Evolutionary conservation across 2,888 invertebrate genomes (phyloP).

Genomic region (Mythimna vitellina): DNA sequence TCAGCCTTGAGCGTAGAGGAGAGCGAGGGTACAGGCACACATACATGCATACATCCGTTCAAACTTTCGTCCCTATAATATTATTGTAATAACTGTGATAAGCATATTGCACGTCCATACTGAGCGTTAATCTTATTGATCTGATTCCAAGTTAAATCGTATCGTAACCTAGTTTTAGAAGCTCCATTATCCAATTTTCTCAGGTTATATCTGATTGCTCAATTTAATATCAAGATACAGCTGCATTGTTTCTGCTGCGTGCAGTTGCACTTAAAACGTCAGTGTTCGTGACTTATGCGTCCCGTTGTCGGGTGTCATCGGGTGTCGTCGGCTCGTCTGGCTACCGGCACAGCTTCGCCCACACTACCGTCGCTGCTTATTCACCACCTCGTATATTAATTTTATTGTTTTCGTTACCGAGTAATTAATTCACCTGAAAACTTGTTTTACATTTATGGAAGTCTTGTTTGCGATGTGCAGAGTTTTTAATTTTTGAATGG

Average conservation of each 20-base stretch:
- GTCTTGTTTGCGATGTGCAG: slow-evolving; percentile 25
- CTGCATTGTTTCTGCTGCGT: slow-evolving; percentile 59
- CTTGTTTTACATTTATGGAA: slow-evolving; percentile 42
- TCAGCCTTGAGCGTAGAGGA: too few species aligned
- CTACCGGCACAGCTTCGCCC: slow-evolving; percentile 79
- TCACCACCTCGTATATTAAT: slow-evolving; percentile 53
- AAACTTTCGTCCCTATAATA: too few species aligned
- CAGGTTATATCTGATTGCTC: slow-evolving; percentile 43
- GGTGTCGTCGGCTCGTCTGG: slow-evolving; percentile 67
- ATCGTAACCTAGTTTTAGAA: background rate
- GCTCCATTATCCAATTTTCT: slow-evolving; percentile 7
- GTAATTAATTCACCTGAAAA: slow-evolving; percentile 57
- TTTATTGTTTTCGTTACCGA: slow-evolving; percentile 54
- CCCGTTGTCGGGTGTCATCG: slow-evolving; percentile 70
- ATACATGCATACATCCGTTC: too few species aligned
- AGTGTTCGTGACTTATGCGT: slow-evolving; percentile 66
- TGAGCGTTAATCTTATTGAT: too few species aligned
- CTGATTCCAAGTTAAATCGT: too few species aligned
- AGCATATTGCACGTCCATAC: too few species aligned
- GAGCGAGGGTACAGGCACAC: too few species aligned
- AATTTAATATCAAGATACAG: slow-evolving; percentile 40
- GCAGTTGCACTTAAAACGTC: slow-evolving; percentile 82
- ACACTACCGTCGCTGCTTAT: slow-evolving; percentile 63
- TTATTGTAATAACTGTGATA: too few species aligned
- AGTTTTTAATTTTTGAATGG: slow-evolving; percentile 17